Evolutionary conservation across 1,140 invertebrate genomes (phyloP).

Genomic region (Potamilus streckersoni): DNA sequence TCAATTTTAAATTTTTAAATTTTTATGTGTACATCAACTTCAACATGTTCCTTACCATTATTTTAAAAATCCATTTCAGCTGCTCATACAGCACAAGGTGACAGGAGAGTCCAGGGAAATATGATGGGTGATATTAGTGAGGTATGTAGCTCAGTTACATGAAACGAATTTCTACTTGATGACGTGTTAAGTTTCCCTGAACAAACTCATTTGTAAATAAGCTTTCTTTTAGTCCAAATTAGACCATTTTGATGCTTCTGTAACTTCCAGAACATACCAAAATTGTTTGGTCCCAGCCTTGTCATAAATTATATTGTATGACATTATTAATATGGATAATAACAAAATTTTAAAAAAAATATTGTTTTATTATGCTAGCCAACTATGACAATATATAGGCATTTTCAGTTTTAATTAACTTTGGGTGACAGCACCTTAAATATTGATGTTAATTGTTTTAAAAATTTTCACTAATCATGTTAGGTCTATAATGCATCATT

Average conservation of each 20-base stretch:
- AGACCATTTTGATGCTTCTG: background rate
- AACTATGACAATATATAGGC: too few relatives aligned
- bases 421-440: too few relatives aligned
- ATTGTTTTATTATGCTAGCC: too few relatives aligned
- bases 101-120: conserved; percentile 39
- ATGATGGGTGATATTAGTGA: conserved; percentile 60
- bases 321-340: too few relatives aligned
- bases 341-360: too few relatives aligned
- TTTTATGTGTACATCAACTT: background rate
- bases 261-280: too few relatives aligned
- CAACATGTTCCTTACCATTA: background rate
- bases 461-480: too few relatives aligned
- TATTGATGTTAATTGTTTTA: too few relatives aligned
- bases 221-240: background rate
- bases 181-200: background rate
- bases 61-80: conserved; percentile 28
- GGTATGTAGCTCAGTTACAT: conserved; percentile 32
- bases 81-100: conserved; percentile 43
- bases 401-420: too few relatives aligned
- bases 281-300: too few relatives aligned
- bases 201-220: background rate
- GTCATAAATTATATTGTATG: too few relatives aligned
- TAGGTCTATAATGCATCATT: too few relatives aligned
- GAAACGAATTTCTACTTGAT: background rate
- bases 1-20: background rate